Percentiles rank a stretch among this genome's conserved stretches.
These are phyloP conservation scores for Karalla daura DNA, from an alignment of 2,797 vertebrate species.

Conservation along the genomic window DNA sequence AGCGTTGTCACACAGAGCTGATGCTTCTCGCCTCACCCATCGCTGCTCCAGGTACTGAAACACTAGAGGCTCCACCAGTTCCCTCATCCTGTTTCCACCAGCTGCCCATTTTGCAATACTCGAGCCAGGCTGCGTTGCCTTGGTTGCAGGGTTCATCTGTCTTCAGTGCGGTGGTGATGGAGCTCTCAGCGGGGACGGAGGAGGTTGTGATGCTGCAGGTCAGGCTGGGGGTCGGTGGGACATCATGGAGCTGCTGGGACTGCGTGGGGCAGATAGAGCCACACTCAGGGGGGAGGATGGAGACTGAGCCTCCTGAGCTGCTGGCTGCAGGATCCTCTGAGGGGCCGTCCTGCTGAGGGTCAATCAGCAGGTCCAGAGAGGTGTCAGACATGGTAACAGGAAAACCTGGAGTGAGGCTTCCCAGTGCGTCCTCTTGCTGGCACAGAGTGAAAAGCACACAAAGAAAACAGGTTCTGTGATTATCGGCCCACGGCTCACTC, in stretches of 20 bases:
- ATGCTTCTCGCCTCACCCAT: no score
- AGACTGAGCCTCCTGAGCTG: not conserved
- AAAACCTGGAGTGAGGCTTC: constrained; percentile 7
- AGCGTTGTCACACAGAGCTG: no score
- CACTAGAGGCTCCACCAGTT: constrained; percentile 26
- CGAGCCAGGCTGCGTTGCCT: constrained; percentile 20
- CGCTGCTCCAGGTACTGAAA: constrained; percentile 27
- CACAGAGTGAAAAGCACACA: constrained; percentile 6
- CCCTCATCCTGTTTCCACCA: constrained; percentile 57
- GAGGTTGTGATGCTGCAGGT: constrained; percentile 14
- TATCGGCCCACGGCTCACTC: not conserved
- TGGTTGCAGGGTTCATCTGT: constrained; percentile 22
- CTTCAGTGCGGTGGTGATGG: not conserved
- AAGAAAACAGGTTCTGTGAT: not conserved
- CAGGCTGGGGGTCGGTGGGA: constrained; percentile 4
- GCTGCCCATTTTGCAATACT: constrained; percentile 39
- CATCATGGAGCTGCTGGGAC: constrained; percentile 21
- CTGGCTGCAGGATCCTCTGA: constrained; percentile 12
- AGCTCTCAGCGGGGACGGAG: constrained; percentile 14
- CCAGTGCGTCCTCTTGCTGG: constrained; percentile 15
- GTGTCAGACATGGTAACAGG: constrained; percentile 43
- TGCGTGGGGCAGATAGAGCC: constrained; percentile 2
- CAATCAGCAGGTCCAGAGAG: constrained; percentile 27
- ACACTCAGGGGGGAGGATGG: constrained; percentile 5
- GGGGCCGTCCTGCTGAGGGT: constrained; percentile 24